These are phyloP conservation scores for Anniella stebbinsi DNA, from an alignment of 2,797 vertebrate species.

Conservation along the genomic window DNA sequence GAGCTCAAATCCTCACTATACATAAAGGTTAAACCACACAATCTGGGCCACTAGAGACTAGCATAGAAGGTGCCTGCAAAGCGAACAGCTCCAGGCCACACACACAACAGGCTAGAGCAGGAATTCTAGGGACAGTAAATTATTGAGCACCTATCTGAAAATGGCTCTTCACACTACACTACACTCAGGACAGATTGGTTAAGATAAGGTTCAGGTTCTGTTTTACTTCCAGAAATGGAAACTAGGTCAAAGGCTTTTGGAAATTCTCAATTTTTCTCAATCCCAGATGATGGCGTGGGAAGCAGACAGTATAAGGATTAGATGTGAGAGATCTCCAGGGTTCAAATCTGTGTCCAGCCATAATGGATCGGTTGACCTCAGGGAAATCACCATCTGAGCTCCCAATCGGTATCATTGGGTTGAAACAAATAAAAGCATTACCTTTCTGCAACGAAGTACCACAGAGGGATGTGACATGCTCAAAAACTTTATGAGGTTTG, in stretches of 20 bases:
- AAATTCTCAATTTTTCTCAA: not conserved
- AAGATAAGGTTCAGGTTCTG: not conserved
- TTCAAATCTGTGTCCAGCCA: not conserved
- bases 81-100: not conserved
- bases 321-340: not conserved
- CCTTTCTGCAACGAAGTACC: not conserved
- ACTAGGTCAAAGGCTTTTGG: not conserved
- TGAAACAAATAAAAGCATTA: not conserved
- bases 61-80: conserved; percentile 42
- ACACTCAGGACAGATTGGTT: not conserved
- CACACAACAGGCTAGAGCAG: not conserved
- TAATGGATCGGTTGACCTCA: not conserved
- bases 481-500: not conserved
- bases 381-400: not conserved
- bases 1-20: not conserved
- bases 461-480: not conserved
- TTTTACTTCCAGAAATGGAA: not conserved
- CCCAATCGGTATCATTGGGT: not conserved
- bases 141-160: not conserved
- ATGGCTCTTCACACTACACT: not conserved
- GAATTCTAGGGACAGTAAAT: not conserved
- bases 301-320: not conserved
- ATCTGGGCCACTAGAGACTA: not conserved
- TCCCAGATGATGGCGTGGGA: not conserved
- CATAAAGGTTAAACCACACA: not conserved